Conservation (phyloP, 92 coral and sea anemone species). For the Porites cylindrica region DNA sequence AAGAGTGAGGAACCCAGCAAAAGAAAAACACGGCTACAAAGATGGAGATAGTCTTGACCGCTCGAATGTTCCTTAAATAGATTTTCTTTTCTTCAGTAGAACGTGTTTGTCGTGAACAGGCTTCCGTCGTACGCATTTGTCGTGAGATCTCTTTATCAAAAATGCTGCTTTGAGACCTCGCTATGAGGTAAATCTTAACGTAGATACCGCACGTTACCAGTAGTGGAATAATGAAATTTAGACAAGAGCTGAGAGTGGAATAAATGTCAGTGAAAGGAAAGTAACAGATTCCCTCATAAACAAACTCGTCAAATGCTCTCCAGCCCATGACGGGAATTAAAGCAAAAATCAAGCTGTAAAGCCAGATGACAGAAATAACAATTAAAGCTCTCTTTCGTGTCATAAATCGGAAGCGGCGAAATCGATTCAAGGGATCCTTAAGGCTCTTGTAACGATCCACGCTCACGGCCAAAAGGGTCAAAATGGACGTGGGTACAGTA, state of each 20-base stretch:
- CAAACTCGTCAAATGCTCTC: conserved; percentile 48
- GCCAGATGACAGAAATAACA: conserved; percentile 73
- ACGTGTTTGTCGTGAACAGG: not conserved
- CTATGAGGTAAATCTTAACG: conserved; percentile 39
- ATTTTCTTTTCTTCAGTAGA: conserved; percentile 48
- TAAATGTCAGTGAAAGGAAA: conserved; percentile 64
- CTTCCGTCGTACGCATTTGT: too few relatives aligned
- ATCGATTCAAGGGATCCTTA: conserved; percentile 87
- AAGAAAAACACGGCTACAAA: conserved; percentile 77
- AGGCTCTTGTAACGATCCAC: conserved; percentile 86
- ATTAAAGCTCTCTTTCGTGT: conserved; percentile 78
- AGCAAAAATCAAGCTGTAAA: conserved; percentile 86
- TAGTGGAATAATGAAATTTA: conserved; percentile 76
- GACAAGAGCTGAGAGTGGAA: conserved; percentile 54
- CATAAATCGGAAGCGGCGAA: conserved; percentile 80
- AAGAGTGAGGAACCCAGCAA: conserved; percentile 85
- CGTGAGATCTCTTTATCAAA: conserved; percentile 12
- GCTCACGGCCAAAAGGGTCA: conserved; percentile 82
- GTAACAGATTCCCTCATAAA: conserved; percentile 47
- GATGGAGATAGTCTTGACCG: conserved; percentile 85
- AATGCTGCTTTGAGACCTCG: conserved; percentile 8
- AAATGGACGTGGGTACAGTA: conserved; percentile 84
- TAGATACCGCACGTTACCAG: conserved; percentile 73
- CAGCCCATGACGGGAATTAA: conserved; percentile 90
- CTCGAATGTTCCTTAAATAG: conserved; percentile 59